These are phyloP conservation scores for Trididemnum clinides DNA, from an alignment of 23 tunicate species.

Conservation along the genomic window DNA sequence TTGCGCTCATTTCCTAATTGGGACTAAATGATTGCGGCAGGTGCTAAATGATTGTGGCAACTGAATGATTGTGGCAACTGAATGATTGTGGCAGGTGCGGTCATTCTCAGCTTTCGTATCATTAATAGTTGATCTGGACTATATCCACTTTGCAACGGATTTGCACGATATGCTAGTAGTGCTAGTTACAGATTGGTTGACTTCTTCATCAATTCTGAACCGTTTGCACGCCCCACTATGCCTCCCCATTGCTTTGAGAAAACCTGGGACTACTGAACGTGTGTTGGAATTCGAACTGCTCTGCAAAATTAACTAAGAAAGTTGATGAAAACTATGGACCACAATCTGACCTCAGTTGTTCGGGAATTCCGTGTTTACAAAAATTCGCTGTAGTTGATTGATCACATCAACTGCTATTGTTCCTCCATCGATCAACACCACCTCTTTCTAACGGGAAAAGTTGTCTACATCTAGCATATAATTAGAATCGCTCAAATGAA, in stretches of 20 bases:
- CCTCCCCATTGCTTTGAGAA: slow-evolving; percentile 41
- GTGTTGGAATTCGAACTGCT: neutral
- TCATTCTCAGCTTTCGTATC: neutral
- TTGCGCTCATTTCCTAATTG: no score
- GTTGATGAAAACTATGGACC: slow-evolving; percentile 17
- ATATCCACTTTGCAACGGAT: slow-evolving; percentile 2
- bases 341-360: slow-evolving; percentile 14
- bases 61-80: no score
- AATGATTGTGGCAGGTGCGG: neutral
- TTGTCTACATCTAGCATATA: slow-evolving; percentile 28
- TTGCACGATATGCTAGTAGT: slow-evolving; percentile 14
- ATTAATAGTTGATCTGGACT: slow-evolving; percentile 28
- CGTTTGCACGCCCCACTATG: slow-evolving; percentile 47
- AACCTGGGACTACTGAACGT: slow-evolving; percentile 31
- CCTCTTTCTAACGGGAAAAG: slow-evolving; percentile 34
- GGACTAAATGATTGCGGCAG: no score
- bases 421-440: neutral
- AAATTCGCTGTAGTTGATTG: slow-evolving; percentile 7
- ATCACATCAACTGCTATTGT: slow-evolving; percentile 16
- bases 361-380: slow-evolving; percentile 11
- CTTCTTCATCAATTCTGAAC: slow-evolving; percentile 37
- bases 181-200: slow-evolving; percentile 31
- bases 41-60: no score
- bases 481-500: neutral
- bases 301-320: neutral